phyloP scores from a whole-genome alignment of 2,888 invertebrate genomes.

The Serripes groenlandicus region DNA sequence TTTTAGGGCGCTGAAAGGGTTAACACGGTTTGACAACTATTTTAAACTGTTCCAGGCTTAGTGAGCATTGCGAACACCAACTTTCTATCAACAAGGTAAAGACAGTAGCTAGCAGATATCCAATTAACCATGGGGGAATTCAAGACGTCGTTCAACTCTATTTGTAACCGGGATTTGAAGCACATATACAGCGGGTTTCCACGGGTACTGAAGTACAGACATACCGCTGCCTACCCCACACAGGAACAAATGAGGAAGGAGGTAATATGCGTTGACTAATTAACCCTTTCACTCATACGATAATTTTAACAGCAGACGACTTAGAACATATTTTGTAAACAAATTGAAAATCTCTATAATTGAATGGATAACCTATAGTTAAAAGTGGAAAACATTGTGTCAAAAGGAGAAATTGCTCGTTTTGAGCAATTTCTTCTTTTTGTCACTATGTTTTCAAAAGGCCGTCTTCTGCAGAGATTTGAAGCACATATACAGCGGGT shows the following conservation, averaged over 20 bases:
- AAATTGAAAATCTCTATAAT: no score
- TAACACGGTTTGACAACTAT: no score
- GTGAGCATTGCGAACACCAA: no score
- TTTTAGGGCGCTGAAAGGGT: no score
- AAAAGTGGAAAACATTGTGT: not conserved
- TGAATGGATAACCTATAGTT: not conserved
- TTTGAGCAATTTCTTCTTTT: no score
- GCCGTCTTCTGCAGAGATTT: no score
- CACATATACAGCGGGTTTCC: constrained; percentile 81
- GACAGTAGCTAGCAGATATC: not conserved
- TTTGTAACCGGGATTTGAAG: constrained; percentile 76
- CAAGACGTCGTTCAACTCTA: constrained; percentile 75
- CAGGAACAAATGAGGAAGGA: constrained; percentile 75
- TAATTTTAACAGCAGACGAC: no score
- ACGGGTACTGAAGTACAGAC: constrained; percentile 58
- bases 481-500: no score
- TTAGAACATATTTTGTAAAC: no score
- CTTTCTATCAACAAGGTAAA: not conserved
- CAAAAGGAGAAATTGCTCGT: no score
- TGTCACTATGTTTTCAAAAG: no score
- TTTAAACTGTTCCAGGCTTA: no score
- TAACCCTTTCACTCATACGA: not conserved
- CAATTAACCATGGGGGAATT: constrained; percentile 72
- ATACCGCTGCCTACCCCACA: constrained; percentile 72
- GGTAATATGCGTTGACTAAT: constrained; percentile 36